Evolutionary conservation across 2,888 invertebrate genomes (phyloP).

Genomic region (Drosophila neotestacea): DNA sequence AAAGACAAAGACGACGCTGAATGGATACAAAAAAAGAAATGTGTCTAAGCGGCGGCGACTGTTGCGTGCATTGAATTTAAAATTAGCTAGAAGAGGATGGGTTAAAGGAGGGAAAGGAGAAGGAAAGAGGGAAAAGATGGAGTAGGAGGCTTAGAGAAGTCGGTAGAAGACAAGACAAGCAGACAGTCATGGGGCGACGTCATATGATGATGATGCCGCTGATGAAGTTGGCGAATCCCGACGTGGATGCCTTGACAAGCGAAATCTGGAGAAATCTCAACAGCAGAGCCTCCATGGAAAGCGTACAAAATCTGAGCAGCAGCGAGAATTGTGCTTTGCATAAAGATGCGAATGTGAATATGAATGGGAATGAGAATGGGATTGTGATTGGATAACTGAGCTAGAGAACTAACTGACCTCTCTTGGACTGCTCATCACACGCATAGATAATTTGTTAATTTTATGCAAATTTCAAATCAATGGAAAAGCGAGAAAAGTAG

Average conservation of each 20-base stretch:
- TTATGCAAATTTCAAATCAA: conserved; percentile 41
- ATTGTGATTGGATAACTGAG: neutral
- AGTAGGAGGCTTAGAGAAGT: neutral
- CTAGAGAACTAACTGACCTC: neutral
- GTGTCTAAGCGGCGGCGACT: conserved; percentile 62
- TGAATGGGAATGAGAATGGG: neutral
- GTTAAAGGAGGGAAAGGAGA: neutral
- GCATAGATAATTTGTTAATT: conserved; percentile 50
- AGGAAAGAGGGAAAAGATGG: neutral
- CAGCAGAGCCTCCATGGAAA: conserved; percentile 17
- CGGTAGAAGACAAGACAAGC: conserved; percentile 5
- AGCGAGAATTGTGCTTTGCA: conserved; percentile 50
- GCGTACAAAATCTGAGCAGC: conserved; percentile 48
- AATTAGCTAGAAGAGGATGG: conserved; percentile 56
- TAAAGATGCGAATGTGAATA: conserved; percentile 15
- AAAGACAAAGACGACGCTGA: conserved; percentile 35
- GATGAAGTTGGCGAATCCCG: conserved; percentile 50
- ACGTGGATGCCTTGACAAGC: conserved; percentile 35
- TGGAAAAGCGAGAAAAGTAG: conserved; percentile 7
- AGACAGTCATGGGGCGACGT: conserved; percentile 38
- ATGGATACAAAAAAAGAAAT: conserved; percentile 2
- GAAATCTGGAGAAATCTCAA: conserved; percentile 44
- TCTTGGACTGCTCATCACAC: neutral
- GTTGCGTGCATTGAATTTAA: conserved; percentile 77
- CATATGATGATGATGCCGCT: conserved; percentile 24